These are phyloP conservation scores for Prolemur simus DNA, from an alignment of 2,113 vertebrate genomes.

Conservation along the genomic window DNA sequence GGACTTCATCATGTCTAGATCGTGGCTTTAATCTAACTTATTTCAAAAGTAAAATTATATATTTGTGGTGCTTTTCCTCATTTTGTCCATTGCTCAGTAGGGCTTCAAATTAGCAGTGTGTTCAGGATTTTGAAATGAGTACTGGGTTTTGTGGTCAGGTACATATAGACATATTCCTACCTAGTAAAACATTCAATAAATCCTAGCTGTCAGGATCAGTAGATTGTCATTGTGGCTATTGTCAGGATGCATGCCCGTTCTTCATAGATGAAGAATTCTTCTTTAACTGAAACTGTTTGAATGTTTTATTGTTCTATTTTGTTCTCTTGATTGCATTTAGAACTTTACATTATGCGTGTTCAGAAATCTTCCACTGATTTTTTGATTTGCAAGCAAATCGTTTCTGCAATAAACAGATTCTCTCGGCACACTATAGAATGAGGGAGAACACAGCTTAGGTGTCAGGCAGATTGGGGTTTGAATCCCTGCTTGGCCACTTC, in stretches of 20 bases:
- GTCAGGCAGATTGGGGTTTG: neutral
- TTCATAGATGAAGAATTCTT: neutral
- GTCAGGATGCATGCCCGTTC: neutral
- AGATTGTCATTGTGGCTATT: neutral
- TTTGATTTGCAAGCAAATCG: neutral
- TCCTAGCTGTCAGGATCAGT: neutral
- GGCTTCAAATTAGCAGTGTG: neutral
- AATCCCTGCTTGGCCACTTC: neutral
- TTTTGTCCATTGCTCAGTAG: neutral
- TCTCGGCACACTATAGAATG: fast-evolving
- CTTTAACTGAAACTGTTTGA: neutral
- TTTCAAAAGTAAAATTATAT: neutral
- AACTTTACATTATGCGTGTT: neutral
- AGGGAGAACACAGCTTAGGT: neutral
- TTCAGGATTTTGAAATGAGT: neutral
- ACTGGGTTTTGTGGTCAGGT: neutral
- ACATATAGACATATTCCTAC: neutral
- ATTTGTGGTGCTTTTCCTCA: neutral
- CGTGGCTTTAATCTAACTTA: neutral
- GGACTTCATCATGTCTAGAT: neutral
- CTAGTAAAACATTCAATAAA: too few relatives aligned
- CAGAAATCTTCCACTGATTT: neutral
- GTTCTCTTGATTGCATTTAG: neutral
- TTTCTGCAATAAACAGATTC: neutral
- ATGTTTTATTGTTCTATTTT: neutral